Evolutionary conservation across 2,888 invertebrate genomes (phyloP).

Genomic region (Cylindroiulus punctatus): DNA sequence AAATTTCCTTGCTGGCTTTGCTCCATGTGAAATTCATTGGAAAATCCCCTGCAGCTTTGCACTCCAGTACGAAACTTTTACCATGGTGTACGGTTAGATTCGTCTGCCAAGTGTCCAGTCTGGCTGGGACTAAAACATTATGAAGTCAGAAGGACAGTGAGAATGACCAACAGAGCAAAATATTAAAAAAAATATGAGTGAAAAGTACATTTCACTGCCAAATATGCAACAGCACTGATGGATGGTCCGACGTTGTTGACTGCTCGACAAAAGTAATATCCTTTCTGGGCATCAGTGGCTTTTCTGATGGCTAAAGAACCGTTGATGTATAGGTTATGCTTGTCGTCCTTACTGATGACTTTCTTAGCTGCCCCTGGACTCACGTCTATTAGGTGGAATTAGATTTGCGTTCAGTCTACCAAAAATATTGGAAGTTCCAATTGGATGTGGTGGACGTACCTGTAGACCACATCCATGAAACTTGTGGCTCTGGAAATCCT

Average conservation of each 20-base stretch:
- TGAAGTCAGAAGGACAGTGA: not conserved
- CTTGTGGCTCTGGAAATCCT: constrained; percentile 55
- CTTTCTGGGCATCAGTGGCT: constrained; percentile 47
- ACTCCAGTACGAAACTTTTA: constrained; percentile 55
- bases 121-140: constrained; percentile 57
- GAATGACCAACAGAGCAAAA: not conserved
- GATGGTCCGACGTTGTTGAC: constrained; percentile 56
- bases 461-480: constrained; percentile 57
- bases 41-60: constrained; percentile 58
- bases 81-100: constrained; percentile 55
- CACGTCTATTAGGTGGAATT: constrained; percentile 24
- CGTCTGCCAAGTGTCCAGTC: constrained; percentile 52
- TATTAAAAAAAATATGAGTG: not conserved
- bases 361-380: constrained; percentile 55
- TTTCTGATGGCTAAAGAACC: constrained; percentile 54
- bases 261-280: constrained; percentile 57
- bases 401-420: not conserved
- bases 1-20: constrained; percentile 44
- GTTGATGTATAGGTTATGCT: constrained; percentile 52
- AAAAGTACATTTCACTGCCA: constrained; percentile 56
- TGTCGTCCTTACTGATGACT: constrained; percentile 43
- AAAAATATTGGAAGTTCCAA: too few species aligned
- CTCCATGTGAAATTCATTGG: constrained; percentile 58
- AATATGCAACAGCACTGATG: constrained; percentile 55
- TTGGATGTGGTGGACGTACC: constrained; percentile 46